These are phyloP conservation scores for Micromys minutus DNA, from an alignment of 2,113 vertebrate species.

Conservation along the genomic window DNA sequence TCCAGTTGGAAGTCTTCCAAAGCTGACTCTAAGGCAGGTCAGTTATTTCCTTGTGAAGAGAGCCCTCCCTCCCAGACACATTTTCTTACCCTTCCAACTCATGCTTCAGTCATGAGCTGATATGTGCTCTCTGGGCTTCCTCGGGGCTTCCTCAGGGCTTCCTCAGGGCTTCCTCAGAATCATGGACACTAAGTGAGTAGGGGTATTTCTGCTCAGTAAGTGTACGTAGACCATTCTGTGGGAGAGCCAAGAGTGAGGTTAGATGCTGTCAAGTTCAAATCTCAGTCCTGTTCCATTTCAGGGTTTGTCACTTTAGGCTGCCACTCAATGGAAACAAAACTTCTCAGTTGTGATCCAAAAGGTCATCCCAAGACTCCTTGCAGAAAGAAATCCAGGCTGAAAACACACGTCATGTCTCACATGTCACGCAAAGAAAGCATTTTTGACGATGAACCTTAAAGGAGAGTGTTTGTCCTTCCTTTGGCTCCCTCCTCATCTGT, in stretches of 20 bases:
- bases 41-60: neutral
- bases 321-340: neutral
- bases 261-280: neutral
- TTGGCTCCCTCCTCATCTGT: neutral
- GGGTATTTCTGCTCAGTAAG: neutral
- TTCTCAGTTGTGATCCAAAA: neutral
- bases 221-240: neutral
- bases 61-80: neutral
- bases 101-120: neutral
- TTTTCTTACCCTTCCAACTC: neutral
- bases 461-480: neutral
- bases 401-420: neutral
- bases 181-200: neutral
- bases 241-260: neutral
- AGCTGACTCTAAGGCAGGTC: neutral
- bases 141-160: too few relatives aligned
- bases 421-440: neutral
- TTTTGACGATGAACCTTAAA: conserved; percentile 1
- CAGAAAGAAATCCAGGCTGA: neutral
- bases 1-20: neutral
- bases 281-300: neutral
- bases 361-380: neutral
- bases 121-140: neutral
- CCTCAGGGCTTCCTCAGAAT: neutral
- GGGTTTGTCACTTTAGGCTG: neutral